Conservation (phyloP, 2,888 invertebrate species). For the Lithophane leautieri region DNA sequence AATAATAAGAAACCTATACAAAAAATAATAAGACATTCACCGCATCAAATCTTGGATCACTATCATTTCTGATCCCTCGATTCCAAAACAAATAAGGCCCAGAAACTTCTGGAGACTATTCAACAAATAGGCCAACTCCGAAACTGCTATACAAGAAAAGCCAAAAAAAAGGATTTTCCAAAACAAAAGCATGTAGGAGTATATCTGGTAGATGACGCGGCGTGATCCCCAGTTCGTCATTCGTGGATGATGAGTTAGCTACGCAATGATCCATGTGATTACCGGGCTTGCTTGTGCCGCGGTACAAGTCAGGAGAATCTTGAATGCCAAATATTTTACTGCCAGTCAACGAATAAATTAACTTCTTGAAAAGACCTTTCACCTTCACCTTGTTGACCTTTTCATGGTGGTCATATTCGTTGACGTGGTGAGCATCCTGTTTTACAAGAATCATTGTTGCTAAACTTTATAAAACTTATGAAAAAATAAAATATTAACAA, state of each 20-base stretch:
- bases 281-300: constrained; percentile 59
- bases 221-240: constrained; percentile 71
- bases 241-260: constrained; percentile 74
- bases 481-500: too few relatives aligned
- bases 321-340: neutral
- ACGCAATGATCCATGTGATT: constrained; percentile 78
- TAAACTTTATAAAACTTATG: neutral
- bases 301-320: constrained; percentile 39
- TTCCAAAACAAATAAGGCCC: constrained; percentile 55
- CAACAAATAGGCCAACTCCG: constrained; percentile 49
- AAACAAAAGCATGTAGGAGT: constrained; percentile 61
- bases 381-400: too few relatives aligned
- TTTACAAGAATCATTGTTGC: neutral
- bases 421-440: too few relatives aligned
- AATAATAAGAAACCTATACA: constrained; percentile 42
- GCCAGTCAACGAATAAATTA: neutral
- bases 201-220: constrained; percentile 68
- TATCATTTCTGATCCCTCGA: constrained; percentile 47
- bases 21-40: constrained; percentile 31
- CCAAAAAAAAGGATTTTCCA: constrained; percentile 56
- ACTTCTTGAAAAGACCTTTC: too few relatives aligned
- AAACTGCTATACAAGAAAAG: constrained; percentile 44
- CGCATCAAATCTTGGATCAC: constrained; percentile 48
- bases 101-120: constrained; percentile 47
- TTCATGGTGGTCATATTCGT: too few relatives aligned